These are phyloP conservation scores for Melieria omissa DNA, from an alignment of 2,888 invertebrate genomes.

Conservation along the genomic window DNA sequence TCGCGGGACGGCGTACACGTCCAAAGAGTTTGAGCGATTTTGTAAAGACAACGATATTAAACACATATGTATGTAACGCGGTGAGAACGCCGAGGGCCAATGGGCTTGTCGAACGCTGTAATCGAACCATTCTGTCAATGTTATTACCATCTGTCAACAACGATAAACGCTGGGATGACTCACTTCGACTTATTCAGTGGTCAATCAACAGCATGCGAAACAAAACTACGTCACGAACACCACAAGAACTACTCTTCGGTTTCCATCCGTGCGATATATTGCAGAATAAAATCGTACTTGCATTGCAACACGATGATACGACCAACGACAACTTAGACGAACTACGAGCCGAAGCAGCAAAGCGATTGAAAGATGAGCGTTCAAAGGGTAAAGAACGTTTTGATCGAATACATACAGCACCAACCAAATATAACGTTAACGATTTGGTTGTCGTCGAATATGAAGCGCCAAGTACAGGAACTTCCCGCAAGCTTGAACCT, in stretches of 20 bases:
- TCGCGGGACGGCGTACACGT: slow-evolving; percentile 12
- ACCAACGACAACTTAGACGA: neutral
- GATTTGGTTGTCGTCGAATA: slow-evolving; percentile 39
- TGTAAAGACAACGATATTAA: slow-evolving; percentile 19
- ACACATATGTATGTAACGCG: slow-evolving; percentile 25
- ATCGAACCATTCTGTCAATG: slow-evolving; percentile 24
- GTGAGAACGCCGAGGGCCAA: slow-evolving; percentile 18
- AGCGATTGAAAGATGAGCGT: slow-evolving; percentile 19
- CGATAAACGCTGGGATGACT: slow-evolving; percentile 25
- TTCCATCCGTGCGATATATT: slow-evolving; percentile 37
- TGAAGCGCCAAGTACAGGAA: slow-evolving; percentile 34
- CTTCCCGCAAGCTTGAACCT: slow-evolving; percentile 45
- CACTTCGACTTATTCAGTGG: slow-evolving; percentile 17
- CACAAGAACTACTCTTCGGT: slow-evolving; percentile 35
- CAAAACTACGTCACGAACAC: slow-evolving; percentile 31
- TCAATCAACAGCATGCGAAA: slow-evolving; percentile 34
- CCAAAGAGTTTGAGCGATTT: slow-evolving; percentile 15
- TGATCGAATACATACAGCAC: slow-evolving; percentile 26
- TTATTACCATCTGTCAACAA: slow-evolving; percentile 17
- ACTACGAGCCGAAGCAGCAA: slow-evolving; percentile 7
- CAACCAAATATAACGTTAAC: slow-evolving; percentile 20
- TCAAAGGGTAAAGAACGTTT: slow-evolving; percentile 31
- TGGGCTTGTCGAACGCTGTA: slow-evolving; percentile 6
- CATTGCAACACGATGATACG: slow-evolving; percentile 9
- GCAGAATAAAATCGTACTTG: slow-evolving; percentile 25